A percentile compares a stretch with the other conserved stretches of the same genome.
These are phyloP conservation scores for Ditula angustiorana DNA, from an alignment of 2,888 invertebrate species.

Conservation along the genomic window DNA sequence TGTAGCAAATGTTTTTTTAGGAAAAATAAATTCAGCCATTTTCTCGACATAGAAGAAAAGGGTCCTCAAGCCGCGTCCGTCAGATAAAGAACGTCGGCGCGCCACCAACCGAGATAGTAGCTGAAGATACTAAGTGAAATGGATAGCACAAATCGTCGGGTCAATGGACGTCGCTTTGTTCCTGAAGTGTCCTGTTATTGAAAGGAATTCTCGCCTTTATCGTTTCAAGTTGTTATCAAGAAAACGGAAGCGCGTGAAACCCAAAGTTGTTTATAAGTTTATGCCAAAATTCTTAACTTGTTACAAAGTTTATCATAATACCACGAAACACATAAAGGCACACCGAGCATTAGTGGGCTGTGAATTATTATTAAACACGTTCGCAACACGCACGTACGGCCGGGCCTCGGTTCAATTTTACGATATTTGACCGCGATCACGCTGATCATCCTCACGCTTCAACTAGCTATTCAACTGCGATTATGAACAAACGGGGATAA, in stretches of 20 bases:
- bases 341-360: background rate
- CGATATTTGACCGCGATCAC: constrained; percentile 46
- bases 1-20: background rate
- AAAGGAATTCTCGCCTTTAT: constrained; percentile 23
- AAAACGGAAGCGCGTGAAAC: background rate
- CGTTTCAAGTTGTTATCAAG: background rate
- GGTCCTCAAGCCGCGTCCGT: background rate
- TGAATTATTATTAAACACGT: constrained; percentile 22
- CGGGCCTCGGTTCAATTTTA: constrained; percentile 45
- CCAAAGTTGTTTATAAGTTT: constrained; percentile 6
- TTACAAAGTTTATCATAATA: background rate
- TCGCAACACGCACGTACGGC: constrained; percentile 26
- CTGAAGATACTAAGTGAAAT: constrained; percentile 32
- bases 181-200: constrained; percentile 25
- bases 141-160: constrained; percentile 17
- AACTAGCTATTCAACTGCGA: constrained; percentile 7
- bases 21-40: background rate
- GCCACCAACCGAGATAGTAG: constrained; percentile 23
- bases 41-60: background rate
- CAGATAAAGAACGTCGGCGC: constrained; percentile 1
- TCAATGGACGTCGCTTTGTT: constrained; percentile 25
- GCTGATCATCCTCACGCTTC: background rate
- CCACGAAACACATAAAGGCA: constrained; percentile 13
- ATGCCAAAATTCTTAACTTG: background rate
- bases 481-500: constrained; percentile 2